Base-by-base conservation (phyloP, 1,140 invertebrate species). In the Charaxes varanes region DNA sequence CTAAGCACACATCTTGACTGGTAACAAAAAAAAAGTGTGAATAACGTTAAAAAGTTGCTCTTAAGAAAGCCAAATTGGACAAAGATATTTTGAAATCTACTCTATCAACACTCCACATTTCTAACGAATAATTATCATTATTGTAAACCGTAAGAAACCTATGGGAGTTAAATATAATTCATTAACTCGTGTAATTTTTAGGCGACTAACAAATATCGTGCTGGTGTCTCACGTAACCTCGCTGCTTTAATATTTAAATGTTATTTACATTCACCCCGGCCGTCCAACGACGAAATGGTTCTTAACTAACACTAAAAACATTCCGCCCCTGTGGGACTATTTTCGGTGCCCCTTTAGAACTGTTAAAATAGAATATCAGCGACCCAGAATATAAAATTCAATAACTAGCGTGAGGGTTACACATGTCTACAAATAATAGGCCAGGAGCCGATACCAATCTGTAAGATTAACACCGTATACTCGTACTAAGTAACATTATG, bases 231-330 rank as follows among this genome's bases (percentile, higher is more conserved):
- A 41, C 8, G 36, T 36, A 47, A 44, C 27, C 40, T 46, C 35
- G 23, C 55, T 63, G 44, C 55, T 79, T 65, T 63, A 71, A 73
- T 65, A 73, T 76, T 71, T 58, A 78, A 69, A 69, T 57, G 62
- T 53, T 79, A 66, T 77, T 74, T 70, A 66, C 61, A 77, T 79
- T 68, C 66, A 63, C 53, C 62, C 62, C 53, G 55, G 45, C 46
- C 41, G 45, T 44, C 36, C 47, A 51, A 62, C 46, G 37, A 41
- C 55, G 49, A 66, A 67, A 71, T 63, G 61, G 54, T 42, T 52
- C 59, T 66, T 63, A 74, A 66, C 66, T 67, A 70, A 72, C 61
- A 62, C 41, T 44, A 55, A 62, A 62, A 71, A 65, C 56, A 58
- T 43, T 63, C 36, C 28, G 34, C 53, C 57, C 44, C 60, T 44